Conservation (phyloP, 64 coral and sea anemone species). For the Montipora efflorescens region DNA sequence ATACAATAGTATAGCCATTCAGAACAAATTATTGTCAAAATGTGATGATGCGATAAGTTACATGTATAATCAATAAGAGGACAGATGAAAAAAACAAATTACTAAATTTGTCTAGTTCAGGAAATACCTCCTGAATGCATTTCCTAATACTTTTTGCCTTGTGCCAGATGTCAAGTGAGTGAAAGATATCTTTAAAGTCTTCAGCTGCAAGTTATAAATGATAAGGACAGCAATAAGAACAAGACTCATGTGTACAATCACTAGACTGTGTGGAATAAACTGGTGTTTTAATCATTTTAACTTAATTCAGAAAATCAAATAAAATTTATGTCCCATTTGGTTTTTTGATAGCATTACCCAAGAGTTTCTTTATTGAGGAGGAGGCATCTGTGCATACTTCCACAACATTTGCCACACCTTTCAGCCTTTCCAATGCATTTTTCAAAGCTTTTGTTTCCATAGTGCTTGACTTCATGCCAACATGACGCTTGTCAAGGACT, state of each 20-base stretch:
- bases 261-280: not conserved
- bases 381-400: slow-evolving; percentile 8
- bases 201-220: not conserved
- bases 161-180: not conserved
- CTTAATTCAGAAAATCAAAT: not conserved
- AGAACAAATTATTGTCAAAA: too few relatives aligned
- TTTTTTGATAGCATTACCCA: not conserved
- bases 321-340: not conserved
- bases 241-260: not conserved
- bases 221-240: not conserved
- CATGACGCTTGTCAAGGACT: not conserved
- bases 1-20: too few relatives aligned
- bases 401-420: not conserved
- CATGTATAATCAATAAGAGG: too few relatives aligned
- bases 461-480: not conserved
- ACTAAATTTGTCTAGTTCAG: not conserved
- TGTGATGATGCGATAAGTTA: too few relatives aligned
- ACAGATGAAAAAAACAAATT: too few relatives aligned
- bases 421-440: not conserved
- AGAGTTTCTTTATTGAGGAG: slow-evolving; percentile 13
- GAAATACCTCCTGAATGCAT: not conserved
- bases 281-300: not conserved
- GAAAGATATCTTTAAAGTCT: not conserved
- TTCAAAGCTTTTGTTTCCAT: not conserved
- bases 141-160: not conserved